These are phyloP conservation scores for Metacarcinus magister DNA, from an alignment of 2,888 invertebrate genomes.

Conservation along the genomic window DNA sequence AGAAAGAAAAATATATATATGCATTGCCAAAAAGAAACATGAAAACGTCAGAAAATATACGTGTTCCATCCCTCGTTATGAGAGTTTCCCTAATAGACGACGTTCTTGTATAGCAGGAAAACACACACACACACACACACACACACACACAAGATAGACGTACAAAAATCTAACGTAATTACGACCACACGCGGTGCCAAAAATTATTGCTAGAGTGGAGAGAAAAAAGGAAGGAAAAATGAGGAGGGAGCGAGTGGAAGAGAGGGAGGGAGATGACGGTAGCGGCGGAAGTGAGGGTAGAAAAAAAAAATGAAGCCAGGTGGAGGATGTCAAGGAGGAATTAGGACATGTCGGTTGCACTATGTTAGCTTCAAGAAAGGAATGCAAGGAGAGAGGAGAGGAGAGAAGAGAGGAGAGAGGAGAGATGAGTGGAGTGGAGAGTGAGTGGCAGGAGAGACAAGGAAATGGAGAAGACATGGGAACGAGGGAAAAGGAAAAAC, in stretches of 20 bases:
- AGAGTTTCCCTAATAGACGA: background rate
- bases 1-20: background rate
- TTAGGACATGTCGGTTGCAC: background rate
- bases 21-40: background rate
- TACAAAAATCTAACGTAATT: background rate
- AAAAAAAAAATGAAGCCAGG: background rate
- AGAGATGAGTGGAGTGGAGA: background rate
- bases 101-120: background rate
- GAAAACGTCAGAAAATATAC: background rate
- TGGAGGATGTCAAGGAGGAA: background rate
- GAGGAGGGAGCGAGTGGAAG: background rate
- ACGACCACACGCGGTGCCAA: background rate
- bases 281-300: background rate
- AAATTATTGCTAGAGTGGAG: background rate
- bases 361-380: too few relatives aligned
- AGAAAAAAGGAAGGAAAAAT: background rate
- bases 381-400: background rate
- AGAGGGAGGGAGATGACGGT: background rate
- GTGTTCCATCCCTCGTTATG: background rate
- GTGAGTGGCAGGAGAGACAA: background rate
- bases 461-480: background rate
- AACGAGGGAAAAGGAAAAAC: background rate
- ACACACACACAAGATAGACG: background rate
- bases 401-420: background rate
- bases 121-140: background rate